Conservation (phyloP, 1,140 invertebrate species). For the Metaphire vulgaris region DNA sequence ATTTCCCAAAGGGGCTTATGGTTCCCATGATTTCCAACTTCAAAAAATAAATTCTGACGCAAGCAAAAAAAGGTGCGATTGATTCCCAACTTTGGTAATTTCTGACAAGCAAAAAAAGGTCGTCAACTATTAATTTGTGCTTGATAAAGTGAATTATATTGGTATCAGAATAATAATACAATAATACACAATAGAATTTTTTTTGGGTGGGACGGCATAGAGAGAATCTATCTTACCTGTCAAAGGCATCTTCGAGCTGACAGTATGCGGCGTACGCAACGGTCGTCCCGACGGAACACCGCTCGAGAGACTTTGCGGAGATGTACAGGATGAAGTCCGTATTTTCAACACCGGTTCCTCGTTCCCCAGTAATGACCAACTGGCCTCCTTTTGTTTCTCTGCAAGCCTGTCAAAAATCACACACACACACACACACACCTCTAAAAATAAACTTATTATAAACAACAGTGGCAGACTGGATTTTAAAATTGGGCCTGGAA, state of each 20-base stretch:
- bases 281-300: conserved; percentile 73
- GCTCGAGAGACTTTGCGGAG: conserved; percentile 81
- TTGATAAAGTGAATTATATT: no score
- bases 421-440: conserved; percentile 16
- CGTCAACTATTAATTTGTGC: no score
- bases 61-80: no score
- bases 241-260: conserved; percentile 85
- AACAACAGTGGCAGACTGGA: neutral
- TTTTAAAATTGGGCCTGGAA: neutral
- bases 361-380: conserved; percentile 43
- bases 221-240: no score
- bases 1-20: no score
- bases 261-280: conserved; percentile 98
- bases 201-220: no score
- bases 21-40: no score
- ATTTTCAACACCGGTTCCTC: conserved; percentile 67
- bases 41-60: no score
- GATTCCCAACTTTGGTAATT: no score
- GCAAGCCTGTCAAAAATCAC: conserved; percentile 38
- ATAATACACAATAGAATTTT: no score
- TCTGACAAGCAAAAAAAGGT: no score
- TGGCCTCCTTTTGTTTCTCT: conserved; percentile 19
- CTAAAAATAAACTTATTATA: neutral
- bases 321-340: conserved; percentile 97
- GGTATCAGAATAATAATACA: no score